Percentiles rank a stretch among this genome's conserved stretches.
phyloP scores from a whole-genome alignment of 2,113 vertebrate genomes.

The Conger conger region DNA sequence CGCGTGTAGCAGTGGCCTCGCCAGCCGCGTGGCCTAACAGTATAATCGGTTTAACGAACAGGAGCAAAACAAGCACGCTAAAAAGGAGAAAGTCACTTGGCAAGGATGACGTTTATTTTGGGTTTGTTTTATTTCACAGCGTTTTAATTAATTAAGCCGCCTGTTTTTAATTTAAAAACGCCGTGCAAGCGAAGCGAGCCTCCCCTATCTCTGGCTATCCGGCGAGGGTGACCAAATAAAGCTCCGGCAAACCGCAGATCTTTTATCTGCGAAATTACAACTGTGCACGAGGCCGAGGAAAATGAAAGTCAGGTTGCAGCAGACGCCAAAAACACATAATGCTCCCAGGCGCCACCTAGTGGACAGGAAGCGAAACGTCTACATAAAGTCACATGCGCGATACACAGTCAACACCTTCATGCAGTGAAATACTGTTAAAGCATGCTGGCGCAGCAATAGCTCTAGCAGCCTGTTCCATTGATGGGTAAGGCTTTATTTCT shows the following conservation, averaged over 20 bases:
- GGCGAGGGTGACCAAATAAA: neutral
- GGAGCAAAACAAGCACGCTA: neutral
- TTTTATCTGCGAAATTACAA: constrained; percentile 16
- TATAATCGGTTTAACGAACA: neutral
- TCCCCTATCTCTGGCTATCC: neutral
- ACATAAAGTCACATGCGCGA: constrained; percentile 7
- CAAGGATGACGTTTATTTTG: neutral
- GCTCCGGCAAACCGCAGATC: neutral
- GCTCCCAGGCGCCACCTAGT: constrained; percentile 19
- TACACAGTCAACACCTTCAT: neutral
- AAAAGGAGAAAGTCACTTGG: neutral
- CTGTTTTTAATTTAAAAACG: constrained; percentile 18
- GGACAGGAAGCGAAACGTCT: neutral
- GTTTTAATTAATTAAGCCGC: constrained; percentile 11
- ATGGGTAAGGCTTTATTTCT: no score
- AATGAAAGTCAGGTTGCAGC: neutral
- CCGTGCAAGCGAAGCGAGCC: constrained; percentile 10
- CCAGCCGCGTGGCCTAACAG: neutral
- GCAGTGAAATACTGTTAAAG: neutral
- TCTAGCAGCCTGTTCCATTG: neutral
- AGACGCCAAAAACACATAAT: neutral
- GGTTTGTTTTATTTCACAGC: constrained; percentile 20
- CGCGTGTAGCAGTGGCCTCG: neutral
- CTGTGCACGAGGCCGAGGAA: neutral
- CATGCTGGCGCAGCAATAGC: neutral